Conservation (phyloP, 2,888 invertebrate genomes). For the Drosophila lutescens region DNA sequence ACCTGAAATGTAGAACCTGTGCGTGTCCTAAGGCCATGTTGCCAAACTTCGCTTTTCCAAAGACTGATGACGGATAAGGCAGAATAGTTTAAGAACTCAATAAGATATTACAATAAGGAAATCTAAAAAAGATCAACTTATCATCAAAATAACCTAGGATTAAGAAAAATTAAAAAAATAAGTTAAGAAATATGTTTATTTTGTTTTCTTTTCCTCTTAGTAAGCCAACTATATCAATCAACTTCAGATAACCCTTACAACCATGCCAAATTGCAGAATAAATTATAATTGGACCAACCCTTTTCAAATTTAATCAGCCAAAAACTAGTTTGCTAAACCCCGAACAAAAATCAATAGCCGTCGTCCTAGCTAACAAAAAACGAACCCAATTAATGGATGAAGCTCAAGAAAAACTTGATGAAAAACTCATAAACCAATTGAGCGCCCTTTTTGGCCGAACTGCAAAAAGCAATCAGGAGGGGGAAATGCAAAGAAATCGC, state of each 20-base stretch:
- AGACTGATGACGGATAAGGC: not conserved
- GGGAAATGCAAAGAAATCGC: conserved; percentile 22
- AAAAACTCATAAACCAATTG: conserved; percentile 45
- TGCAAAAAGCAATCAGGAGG: conserved; percentile 8
- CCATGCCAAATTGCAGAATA: conserved; percentile 1
- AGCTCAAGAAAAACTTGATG: conserved; percentile 17
- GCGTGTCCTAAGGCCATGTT: conserved; percentile 16
- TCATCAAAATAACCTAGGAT: too few species aligned
- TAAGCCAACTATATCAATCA: conserved; percentile 5
- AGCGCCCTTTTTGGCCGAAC: conserved; percentile 8
- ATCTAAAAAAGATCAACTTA: not conserved
- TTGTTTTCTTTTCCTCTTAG: not conserved
- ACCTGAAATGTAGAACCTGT: conserved; percentile 29
- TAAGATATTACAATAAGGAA: not conserved
- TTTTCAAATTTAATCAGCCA: conserved; percentile 5
- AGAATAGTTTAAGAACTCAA: not conserved
- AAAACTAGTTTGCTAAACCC: conserved; percentile 11
- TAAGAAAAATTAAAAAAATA: too few species aligned
- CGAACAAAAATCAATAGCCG: conserved; percentile 9
- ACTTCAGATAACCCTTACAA: not conserved
- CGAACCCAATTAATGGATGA: conserved; percentile 4
- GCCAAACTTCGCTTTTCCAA: conserved; percentile 19
- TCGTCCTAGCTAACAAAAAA: not conserved
- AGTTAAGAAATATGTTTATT: not conserved
- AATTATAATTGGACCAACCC: conserved; percentile 8